Percentiles rank a stretch among this genome's conserved stretches.
Conservation (phyloP, 2,113 vertebrate genomes). For the Laticauda colubrina region DNA sequence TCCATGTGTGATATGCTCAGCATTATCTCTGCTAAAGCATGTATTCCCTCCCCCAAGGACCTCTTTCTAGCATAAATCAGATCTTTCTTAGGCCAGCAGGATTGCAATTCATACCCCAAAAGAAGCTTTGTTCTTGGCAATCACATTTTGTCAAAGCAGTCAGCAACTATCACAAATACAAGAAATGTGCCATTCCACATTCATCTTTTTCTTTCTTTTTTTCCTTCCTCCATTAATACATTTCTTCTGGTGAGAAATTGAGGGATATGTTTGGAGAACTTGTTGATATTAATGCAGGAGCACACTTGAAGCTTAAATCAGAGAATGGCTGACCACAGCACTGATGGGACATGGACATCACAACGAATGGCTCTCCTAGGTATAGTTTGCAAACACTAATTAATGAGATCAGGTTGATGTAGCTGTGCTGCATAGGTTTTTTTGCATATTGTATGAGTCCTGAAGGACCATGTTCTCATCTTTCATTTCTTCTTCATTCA, state of each 20-base stretch:
- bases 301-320: slow-evolving; percentile 19
- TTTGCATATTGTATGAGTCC: slow-evolving; percentile 12
- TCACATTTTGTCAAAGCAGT: not conserved
- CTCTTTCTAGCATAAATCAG: not conserved
- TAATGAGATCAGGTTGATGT: not conserved
- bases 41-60: rapidly evolving
- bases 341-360: not conserved
- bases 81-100: not conserved
- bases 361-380: not conserved
- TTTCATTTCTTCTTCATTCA: not conserved
- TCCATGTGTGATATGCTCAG: not conserved
- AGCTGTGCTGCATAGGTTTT: not conserved
- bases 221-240: not conserved
- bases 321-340: slow-evolving; percentile 8
- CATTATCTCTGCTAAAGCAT: rapidly evolving
- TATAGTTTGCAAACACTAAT: not conserved
- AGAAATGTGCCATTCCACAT: not conserved
- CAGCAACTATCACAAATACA: not conserved
- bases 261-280: slow-evolving; percentile 2
- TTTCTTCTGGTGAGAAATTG: not conserved
- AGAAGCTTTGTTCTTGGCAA: not conserved
- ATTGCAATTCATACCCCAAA: not conserved
- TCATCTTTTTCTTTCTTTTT: not conserved
- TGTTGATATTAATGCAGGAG: not conserved
- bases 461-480: not conserved